These are phyloP conservation scores for Sus cebifrons DNA, from an alignment of 2,797 vertebrate genomes.

Conservation along the genomic window DNA sequence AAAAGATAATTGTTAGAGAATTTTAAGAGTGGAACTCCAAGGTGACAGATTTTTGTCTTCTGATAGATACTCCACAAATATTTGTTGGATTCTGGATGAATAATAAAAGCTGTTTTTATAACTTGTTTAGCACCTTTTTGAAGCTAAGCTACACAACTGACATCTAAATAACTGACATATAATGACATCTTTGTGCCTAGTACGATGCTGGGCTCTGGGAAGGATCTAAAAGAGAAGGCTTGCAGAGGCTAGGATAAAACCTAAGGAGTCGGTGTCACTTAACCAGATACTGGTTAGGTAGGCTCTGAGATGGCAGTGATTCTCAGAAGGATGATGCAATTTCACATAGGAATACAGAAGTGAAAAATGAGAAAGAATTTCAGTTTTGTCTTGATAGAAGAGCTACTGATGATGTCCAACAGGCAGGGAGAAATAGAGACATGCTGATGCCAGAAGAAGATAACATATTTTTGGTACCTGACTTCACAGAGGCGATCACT, in stretches of 20 bases:
- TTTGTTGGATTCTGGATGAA: conserved; percentile 39
- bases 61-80: conserved; percentile 56
- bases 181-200: neutral
- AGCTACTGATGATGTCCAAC: neutral
- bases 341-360: neutral
- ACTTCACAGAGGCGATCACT: conserved; percentile 6
- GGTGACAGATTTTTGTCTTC: conserved; percentile 23
- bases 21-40: conserved; percentile 34
- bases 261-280: neutral
- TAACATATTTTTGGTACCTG: neutral
- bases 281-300: neutral
- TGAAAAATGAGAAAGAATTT: neutral
- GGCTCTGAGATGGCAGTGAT: neutral
- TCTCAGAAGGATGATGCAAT: conserved; percentile 37
- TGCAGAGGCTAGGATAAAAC: neutral
- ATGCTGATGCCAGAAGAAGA: neutral
- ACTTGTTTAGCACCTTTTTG: conserved; percentile 38
- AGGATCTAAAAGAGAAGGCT: conserved; percentile 10
- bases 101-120: conserved; percentile 59
- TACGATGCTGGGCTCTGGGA: neutral
- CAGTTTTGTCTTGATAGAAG: conserved; percentile 17
- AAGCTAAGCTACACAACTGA: neutral
- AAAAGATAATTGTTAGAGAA: conserved; percentile 43
- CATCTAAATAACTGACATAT: conserved; percentile 16
- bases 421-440: neutral